Base-by-base conservation (phyloP, 2,113 vertebrate species). In the Ifrita kowaldi region DNA sequence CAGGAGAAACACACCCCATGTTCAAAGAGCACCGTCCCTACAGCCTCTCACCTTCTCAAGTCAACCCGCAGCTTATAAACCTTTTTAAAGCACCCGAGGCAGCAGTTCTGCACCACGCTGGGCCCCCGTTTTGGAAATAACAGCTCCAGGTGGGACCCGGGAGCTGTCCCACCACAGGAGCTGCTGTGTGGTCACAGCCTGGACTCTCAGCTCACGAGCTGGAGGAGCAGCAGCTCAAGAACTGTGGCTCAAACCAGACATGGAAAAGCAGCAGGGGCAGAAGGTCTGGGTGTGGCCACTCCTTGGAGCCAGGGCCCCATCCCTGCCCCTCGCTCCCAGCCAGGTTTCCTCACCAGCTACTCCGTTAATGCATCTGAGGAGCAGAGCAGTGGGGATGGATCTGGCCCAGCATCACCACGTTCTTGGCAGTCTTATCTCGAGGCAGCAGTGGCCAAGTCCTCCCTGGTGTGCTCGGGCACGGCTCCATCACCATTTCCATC, bases 181-280 rank as follows among this genome's bases (percentile, higher is more conserved):
- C 59, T 1, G 1, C 13, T 2, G 2, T 4, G 1, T 2, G 37
- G 9, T 9, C 44, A 30, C 6, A 3, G 46, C 37, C 62, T 53
- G 67, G 52, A 50, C 5, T 10, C 57, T 24, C 27, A 41, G 87
- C 67, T 70, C 71, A 16, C 16, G 30, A 70, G n/a, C 24, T 32
- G 33, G n/a, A 17, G 70, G 20, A 27, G 11, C 1, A 9, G 76
- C 49, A 80, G 71, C 71, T 80, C 53, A 5, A 8, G 22, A 49
- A 2, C 41, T 21, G 16, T 3, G 62, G 17, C 35, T 37, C n/a
- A 55, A 77, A 22, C 12, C 53, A 60, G 84, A 15, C 9, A 3
- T 0, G 16, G 63, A 27, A 56, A 62, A 32, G 53, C 77, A 42
- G 39, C 7, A 3, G 2, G 10, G 63, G 15, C 1, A 53, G 44